These are phyloP conservation scores for Octopus sinensis DNA, from an alignment of 1,140 invertebrate genomes.

Conservation along the genomic window DNA sequence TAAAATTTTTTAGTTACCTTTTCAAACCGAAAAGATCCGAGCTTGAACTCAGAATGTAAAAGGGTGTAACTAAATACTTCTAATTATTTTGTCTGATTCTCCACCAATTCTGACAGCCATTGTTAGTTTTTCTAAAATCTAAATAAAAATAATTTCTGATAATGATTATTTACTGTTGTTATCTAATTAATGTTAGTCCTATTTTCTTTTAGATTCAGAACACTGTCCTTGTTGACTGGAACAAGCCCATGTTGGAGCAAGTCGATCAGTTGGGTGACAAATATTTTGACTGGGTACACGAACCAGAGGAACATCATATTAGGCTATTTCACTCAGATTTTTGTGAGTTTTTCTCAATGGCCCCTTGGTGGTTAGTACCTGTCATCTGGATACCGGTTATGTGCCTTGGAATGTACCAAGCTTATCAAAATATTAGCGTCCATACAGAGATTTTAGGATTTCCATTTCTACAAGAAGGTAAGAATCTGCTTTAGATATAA, in stretches of 20 bases:
- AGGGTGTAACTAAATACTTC: too few species aligned
- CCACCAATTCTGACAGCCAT: too few species aligned
- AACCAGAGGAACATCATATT: constrained; percentile 55
- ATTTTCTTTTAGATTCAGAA: too few species aligned
- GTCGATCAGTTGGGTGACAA: constrained; percentile 52
- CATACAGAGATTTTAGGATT: not conserved
- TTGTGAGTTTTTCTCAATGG: constrained; percentile 54
- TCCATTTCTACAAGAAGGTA: not conserved
- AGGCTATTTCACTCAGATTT: constrained; percentile 56
- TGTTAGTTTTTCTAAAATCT: too few species aligned
- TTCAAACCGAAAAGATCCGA: too few species aligned
- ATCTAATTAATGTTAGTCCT: too few species aligned
- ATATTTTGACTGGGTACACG: constrained; percentile 60
- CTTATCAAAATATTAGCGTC: not conserved
- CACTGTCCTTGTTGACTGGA: constrained; percentile 43
- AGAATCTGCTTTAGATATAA: not conserved
- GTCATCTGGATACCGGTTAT: constrained; percentile 57
- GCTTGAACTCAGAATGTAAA: too few species aligned
- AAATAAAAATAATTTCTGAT: too few species aligned
- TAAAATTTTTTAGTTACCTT: too few species aligned
- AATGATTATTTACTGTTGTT: too few species aligned
- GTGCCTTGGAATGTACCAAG: constrained; percentile 14
- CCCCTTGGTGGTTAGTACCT: constrained; percentile 57
- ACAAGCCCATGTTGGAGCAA: constrained; percentile 52
- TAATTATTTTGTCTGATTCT: too few species aligned